phyloP scores from a whole-genome alignment of 2,888 invertebrate species.

The Megalurothrips usitatus region DNA sequence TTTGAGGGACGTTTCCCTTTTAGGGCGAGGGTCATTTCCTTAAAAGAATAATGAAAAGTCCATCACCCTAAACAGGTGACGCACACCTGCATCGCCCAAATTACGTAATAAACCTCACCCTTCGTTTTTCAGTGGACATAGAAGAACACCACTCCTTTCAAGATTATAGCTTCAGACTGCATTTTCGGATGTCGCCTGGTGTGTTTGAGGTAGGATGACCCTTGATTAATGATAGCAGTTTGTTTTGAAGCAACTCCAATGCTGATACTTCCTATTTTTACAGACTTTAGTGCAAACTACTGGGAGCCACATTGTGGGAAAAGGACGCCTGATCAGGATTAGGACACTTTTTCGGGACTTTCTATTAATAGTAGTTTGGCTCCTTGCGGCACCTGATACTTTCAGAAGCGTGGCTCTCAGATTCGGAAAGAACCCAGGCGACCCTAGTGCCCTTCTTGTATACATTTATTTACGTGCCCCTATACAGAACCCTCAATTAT shows the following conservation, averaged over 20 bases:
- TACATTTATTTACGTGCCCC: too few relatives aligned
- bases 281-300: not conserved
- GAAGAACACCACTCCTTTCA: not conserved
- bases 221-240: not conserved
- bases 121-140: too few relatives aligned
- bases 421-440: not conserved
- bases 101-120: too few relatives aligned
- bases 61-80: too few relatives aligned
- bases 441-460: too few relatives aligned
- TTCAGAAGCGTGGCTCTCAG: not conserved
- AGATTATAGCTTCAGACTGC: not conserved
- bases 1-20: too few relatives aligned
- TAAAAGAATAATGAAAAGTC: too few relatives aligned
- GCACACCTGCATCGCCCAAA: too few relatives aligned
- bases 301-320: not conserved
- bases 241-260: not conserved
- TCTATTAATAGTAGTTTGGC: not conserved
- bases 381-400: not conserved
- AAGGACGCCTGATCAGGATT: not conserved
- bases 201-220: not conserved
- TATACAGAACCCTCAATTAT: too few relatives aligned
- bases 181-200: not conserved
- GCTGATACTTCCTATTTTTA: not conserved
- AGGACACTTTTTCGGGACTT: not conserved
- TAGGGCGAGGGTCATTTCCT: too few relatives aligned